These are phyloP conservation scores for Maniola jurtina DNA, from an alignment of 1,140 invertebrate genomes.

Conservation along the genomic window DNA sequence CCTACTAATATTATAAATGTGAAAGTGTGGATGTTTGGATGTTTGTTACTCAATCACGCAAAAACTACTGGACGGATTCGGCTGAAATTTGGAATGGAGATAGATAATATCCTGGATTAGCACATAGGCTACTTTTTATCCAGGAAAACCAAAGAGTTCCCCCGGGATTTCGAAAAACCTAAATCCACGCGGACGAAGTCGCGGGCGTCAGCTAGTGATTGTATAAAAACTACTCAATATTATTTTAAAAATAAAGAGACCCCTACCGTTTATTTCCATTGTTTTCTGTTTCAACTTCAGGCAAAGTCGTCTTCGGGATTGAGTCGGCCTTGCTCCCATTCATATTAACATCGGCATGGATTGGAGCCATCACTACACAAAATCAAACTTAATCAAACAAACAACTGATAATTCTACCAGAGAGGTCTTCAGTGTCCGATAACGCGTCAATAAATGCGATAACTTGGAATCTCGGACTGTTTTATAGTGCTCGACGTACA, in stretches of 20 bases:
- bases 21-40: too few species aligned
- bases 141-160: too few species aligned
- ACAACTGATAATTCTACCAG: constrained; percentile 20
- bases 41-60: too few species aligned
- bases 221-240: too few species aligned
- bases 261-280: constrained; percentile 45
- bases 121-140: too few species aligned
- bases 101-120: too few species aligned
- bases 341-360: constrained; percentile 48
- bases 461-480: constrained; percentile 36
- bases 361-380: constrained; percentile 63
- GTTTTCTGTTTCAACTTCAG: constrained; percentile 59
- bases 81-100: too few species aligned
- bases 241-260: background rate
- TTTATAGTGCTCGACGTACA: constrained; percentile 43
- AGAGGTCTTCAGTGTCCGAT: constrained; percentile 48
- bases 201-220: too few species aligned
- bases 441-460: constrained; percentile 59
- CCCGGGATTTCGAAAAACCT: too few species aligned
- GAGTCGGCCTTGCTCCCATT: constrained; percentile 49
- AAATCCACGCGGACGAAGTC: too few species aligned
- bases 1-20: too few species aligned
- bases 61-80: too few species aligned
- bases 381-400: constrained; percentile 34
- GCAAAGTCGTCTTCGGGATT: constrained; percentile 50